Base-by-base conservation (phyloP, 2,113 vertebrate genomes). In the Centrocercus urophasianus region DNA sequence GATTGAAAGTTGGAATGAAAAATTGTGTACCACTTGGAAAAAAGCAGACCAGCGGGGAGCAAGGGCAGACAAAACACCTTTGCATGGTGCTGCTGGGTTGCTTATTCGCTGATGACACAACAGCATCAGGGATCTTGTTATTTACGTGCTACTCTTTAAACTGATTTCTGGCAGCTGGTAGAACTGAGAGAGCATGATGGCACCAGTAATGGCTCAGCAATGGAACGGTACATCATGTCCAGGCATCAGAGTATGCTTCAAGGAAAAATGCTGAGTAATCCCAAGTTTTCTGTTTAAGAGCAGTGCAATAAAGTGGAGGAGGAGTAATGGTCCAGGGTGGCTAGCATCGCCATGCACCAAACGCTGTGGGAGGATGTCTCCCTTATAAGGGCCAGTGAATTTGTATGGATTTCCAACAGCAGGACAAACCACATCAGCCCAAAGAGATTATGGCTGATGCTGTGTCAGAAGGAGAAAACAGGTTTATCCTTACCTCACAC, bases 91-190 rank as follows among this genome's bases (percentile, higher is more conserved):
- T 83, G 48, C 64, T 73, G 34, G 38, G 57, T 38, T 36, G 52
- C 40, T 65, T 34, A 22, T 27, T 71, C 45, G 19, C 27, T 57
- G 40, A 86, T 22, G 52, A 24, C 59, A 67, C 42, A 52, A 78
- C 67, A 85, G 72, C 64, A 72, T 5, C 38, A 70, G 7, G 28
- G 63, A 32, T 66, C 16, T 18, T 66, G 36, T 17, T 38, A 27
- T 21, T 65, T 45, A n/a, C 0, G 0, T n/a, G 64, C 32, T 54
- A 8, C 75, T 56, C 4, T 0, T 45, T 56, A 83, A 71, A 21
- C 36, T 64, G 47, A n/a, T 48, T 43, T 20, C 71, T 70, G 81
- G 13, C 2, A 6, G 32, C 19, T 3, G 57, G 43, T 45, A 34
- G 61, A 78, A 40, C 36, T 38, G 28, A 71, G n/a, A 67, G n/a